These are phyloP conservation scores for Odontophorus gujanensis DNA, from an alignment of 2,113 vertebrate genomes.

Conservation along the genomic window DNA sequence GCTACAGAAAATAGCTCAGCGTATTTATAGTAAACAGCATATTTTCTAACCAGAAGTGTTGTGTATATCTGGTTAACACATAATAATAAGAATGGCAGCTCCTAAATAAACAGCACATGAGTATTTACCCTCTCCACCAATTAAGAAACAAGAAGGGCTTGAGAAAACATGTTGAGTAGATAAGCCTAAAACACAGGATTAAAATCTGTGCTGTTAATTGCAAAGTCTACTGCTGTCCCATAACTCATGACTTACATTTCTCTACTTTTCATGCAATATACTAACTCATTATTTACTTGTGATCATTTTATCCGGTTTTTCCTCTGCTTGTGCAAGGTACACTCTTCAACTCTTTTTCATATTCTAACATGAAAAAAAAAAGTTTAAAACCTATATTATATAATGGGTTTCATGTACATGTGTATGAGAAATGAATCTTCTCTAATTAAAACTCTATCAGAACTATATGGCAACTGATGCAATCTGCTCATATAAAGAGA, in stretches of 20 bases:
- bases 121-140: neutral
- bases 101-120: conserved; percentile 44
- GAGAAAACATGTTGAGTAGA: neutral
- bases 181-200: neutral
- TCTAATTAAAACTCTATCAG: neutral
- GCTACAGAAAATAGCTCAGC: conserved; percentile 33
- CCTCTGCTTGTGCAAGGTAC: neutral
- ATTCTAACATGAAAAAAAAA: neutral
- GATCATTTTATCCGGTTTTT: neutral
- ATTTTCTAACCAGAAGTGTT: conserved; percentile 66
- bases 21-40: conserved; percentile 67
- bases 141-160: neutral
- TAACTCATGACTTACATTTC: neutral
- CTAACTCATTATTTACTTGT: neutral
- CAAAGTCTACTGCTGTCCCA: neutral
- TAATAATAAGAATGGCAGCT: conserved; percentile 45
- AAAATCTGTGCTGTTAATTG: neutral
- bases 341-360: neutral
- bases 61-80: conserved; percentile 45
- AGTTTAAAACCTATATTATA: neutral
- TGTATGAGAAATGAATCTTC: neutral
- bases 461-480: neutral
- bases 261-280: accelerated
- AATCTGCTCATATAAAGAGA: neutral
- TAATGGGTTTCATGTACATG: neutral